Conservation (phyloP, 2,888 invertebrate genomes). For the Vandiemenella viatica region DNA sequence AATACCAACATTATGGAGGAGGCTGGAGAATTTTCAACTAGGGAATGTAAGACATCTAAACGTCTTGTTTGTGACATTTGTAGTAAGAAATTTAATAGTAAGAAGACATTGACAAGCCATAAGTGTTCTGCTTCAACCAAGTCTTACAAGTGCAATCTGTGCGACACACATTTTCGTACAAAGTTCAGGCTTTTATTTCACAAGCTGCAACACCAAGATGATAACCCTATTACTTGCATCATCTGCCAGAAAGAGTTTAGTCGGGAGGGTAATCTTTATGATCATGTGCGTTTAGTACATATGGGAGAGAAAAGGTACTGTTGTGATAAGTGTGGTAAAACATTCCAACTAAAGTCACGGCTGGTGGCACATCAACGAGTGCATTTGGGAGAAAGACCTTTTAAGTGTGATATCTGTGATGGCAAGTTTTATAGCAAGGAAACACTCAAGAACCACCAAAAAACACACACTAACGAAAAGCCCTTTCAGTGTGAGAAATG, state of each 20-base stretch:
- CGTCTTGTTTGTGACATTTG: conserved; percentile 9
- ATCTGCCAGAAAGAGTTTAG: conserved; percentile 16
- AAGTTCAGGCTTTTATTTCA: conserved; percentile 16
- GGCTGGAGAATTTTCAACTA: too few species aligned
- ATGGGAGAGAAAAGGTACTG: conserved; percentile 12
- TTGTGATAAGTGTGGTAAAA: conserved; percentile 12
- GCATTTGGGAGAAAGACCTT: conserved; percentile 17
- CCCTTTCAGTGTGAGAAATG: conserved; percentile 14
- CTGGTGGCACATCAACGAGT: conserved; percentile 15
- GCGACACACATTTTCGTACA: conserved; percentile 15
- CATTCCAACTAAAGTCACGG: conserved; percentile 13
- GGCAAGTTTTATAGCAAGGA: conserved; percentile 17
- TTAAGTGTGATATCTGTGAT: conserved; percentile 16
- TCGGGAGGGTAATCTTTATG: conserved; percentile 11
- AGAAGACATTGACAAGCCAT: conserved; percentile 7
- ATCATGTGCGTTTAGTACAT: conserved; percentile 14
- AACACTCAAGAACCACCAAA: conserved; percentile 13
- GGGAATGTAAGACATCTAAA: conserved; percentile 1
- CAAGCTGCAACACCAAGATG: conserved; percentile 11
- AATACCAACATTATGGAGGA: background rate
- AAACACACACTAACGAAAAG: conserved; percentile 11
- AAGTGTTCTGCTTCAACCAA: conserved; percentile 4
- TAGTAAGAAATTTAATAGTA: conserved; percentile 6
- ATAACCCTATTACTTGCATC: conserved; percentile 11
- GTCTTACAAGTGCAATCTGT: conserved; percentile 12